Base-by-base conservation (phyloP, 2,888 invertebrate species). In the Clistopyga incitator region DNA sequence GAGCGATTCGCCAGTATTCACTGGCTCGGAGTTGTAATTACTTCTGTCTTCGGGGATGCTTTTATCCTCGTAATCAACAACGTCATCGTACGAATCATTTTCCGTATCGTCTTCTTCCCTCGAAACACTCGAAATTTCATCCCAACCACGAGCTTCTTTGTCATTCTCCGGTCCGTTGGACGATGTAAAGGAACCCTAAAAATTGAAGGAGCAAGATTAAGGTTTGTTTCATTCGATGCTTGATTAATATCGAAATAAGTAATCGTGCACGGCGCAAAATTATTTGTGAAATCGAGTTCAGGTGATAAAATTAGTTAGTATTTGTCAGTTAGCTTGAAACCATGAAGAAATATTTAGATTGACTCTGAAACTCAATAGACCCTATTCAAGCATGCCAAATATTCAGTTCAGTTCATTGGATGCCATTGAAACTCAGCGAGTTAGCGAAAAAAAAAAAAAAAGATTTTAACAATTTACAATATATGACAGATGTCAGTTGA, bases 71-170 rank as follows among this genome's bases (percentile, higher is more conserved):
- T 84, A 81, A 75, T 70, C 78, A 59, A 71, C 65, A 38, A 54
- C 75, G 50, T 81, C 84, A 29, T 78, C 81, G 78, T 84, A 81
- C 75, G 75, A 81, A 78, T 84, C 78, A 59, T 15, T 78, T 25
- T 50, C 70, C 6, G 61, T n/a, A 38, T 42, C 42, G 34, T 25
- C 71, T 11, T n/a, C 68, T 42, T 74, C 74, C 50, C 68, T 47
- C 20, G 29, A 59, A 29, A 20, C 54, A 18, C 64, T 68, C 11
- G 3, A 15, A n/a, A 67, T 65, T 50, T 42, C 70, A n/a, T 10
- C n/a, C 76, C 42, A 64, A 59, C 50, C 76, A 18, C 50, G 70
- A 8, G n/a, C 13, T 8, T 47, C 18, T n/a, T 75, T 38, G 42
- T 45, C 59, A 42, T 71, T 76, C 59, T 71, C 59, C 42, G 65